These are phyloP conservation scores for Phataginus tricuspis DNA, from an alignment of 2,797 vertebrate species.

Conservation along the genomic window DNA sequence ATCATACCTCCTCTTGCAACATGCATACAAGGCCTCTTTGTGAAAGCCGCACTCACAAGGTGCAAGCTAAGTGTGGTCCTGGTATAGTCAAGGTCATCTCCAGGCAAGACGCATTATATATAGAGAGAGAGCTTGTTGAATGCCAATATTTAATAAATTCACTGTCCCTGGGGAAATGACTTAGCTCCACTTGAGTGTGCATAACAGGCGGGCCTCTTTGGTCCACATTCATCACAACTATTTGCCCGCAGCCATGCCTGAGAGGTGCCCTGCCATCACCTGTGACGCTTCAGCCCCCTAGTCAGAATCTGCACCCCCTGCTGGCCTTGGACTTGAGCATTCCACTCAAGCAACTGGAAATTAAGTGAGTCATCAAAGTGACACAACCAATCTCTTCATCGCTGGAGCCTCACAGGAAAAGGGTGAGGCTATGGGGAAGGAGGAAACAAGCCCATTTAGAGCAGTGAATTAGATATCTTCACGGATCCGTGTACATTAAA, in stretches of 20 bases:
- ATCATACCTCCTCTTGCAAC: neutral
- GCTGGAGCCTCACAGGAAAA: neutral
- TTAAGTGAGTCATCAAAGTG: constrained; percentile 79
- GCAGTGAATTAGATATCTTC: constrained; percentile 67
- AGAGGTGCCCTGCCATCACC: neutral
- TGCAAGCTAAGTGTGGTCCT: neutral
- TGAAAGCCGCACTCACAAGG: neutral
- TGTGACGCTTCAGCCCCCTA: neutral
- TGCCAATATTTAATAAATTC: constrained; percentile 49
- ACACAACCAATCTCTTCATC: constrained; percentile 69
- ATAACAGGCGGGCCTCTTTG: neutral
- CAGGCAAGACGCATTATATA: neutral
- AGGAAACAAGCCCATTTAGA: constrained; percentile 65
- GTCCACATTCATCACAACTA: neutral
- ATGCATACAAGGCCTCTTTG: neutral
- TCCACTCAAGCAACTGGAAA: constrained; percentile 52
- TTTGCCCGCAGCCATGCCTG: neutral
- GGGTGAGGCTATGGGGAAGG: constrained; percentile 35
- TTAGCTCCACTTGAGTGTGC: neutral
- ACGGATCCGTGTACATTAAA: constrained; percentile 51
- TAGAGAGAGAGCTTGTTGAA: neutral
- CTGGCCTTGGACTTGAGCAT: constrained; percentile 51
- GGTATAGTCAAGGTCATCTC: constrained; percentile 53
- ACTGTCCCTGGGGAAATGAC: constrained; percentile 1
- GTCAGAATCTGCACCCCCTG: constrained; percentile 27